phyloP scores from a whole-genome alignment of 2,113 vertebrate species.

The Phainopepla nitens region DNA sequence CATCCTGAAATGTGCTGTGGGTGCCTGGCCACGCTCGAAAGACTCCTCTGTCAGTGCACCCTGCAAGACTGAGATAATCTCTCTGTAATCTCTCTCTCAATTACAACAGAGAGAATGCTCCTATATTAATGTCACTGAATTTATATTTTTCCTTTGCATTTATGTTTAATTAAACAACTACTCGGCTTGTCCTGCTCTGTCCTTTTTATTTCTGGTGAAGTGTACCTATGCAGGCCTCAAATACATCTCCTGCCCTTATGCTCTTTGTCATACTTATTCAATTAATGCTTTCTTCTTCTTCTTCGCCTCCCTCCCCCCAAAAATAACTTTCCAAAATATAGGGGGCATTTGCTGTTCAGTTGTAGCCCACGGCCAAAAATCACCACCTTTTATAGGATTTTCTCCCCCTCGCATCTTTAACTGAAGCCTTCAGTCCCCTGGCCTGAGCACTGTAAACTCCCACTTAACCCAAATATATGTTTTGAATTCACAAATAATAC shows the following conservation, averaged over 20 bases:
- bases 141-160: conserved; percentile 24
- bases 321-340: not conserved
- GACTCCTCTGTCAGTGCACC: conserved; percentile 51
- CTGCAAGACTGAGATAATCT: conserved; percentile 7
- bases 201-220: conserved; percentile 16
- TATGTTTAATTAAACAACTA: conserved; percentile 45
- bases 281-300: conserved; percentile 32
- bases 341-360: not conserved
- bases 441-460: not conserved
- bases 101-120: not conserved
- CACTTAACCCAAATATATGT: not conserved
- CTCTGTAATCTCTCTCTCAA: not conserved
- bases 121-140: not conserved
- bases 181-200: not conserved
- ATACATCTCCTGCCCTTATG: conserved; percentile 13
- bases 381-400: not conserved
- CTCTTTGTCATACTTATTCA: not conserved
- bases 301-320: not conserved
- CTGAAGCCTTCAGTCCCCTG: not conserved
- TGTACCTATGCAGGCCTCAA: conserved; percentile 65
- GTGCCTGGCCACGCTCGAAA: conserved; percentile 58
- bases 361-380: not conserved
- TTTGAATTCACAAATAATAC: conserved; percentile 7
- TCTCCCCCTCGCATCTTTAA: not conserved
- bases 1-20: conserved; percentile 62